Evolutionary conservation across 2,113 vertebrate genomes (phyloP).

Genomic region (Copsychus sechellarum): DNA sequence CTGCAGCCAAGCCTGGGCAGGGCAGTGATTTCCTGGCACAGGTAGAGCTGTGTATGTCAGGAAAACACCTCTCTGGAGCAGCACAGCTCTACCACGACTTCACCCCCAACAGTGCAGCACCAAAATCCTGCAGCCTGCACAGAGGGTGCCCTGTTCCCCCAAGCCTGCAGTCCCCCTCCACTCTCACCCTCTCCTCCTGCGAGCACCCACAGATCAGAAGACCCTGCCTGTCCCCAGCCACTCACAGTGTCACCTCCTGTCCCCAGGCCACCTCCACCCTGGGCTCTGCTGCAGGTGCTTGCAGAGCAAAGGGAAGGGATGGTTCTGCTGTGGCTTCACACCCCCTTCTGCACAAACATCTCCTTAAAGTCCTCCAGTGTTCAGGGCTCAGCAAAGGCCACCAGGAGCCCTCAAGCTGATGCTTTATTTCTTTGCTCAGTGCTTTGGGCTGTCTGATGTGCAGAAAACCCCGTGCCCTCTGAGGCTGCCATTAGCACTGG

Average conservation of each 20-base stretch:
- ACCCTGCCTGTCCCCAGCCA: neutral
- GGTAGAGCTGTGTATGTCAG: neutral
- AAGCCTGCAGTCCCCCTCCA: neutral
- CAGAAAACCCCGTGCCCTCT: neutral
- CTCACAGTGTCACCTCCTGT: neutral
- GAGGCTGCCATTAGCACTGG: neutral
- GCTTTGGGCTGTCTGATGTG: neutral
- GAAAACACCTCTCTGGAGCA: neutral
- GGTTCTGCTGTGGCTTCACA: rapidly evolving
- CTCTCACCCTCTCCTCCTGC: neutral
- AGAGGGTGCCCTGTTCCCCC: neutral
- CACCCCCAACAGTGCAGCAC: neutral
- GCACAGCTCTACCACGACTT: neutral
- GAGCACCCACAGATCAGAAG: neutral
- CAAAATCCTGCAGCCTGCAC: neutral
- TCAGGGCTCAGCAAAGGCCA: neutral
- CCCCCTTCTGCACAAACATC: neutral
- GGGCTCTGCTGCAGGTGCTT: rapidly evolving
- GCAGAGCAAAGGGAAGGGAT: neutral
- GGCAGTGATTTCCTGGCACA: neutral
- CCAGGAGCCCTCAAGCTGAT: neutral
- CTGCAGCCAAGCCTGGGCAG: neutral
- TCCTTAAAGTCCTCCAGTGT: rapidly evolving
- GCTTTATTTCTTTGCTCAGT: neutral
- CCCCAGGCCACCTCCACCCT: rapidly evolving